These are phyloP conservation scores for Prinia subflava DNA, from an alignment of 2,113 vertebrate species.

Conservation along the genomic window DNA sequence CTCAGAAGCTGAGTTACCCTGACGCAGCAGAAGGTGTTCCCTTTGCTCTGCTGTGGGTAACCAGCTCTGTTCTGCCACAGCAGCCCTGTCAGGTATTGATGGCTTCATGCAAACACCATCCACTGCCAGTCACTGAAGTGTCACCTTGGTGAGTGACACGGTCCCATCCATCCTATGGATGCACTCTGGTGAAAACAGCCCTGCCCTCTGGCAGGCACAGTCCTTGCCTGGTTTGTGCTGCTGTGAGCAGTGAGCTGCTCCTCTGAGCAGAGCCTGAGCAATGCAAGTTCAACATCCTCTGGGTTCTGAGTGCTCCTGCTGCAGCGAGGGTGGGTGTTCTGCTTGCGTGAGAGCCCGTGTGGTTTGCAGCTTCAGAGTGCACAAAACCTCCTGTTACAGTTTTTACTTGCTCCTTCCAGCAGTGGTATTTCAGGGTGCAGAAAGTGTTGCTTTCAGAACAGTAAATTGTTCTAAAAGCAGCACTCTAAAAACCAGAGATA, in stretches of 20 bases:
- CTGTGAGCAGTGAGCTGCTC: not conserved
- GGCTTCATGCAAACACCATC: not conserved
- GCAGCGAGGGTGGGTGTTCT: not conserved
- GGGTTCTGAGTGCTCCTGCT: not conserved
- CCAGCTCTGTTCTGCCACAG: not conserved
- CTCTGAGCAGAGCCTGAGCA: not conserved
- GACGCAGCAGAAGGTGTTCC: not conserved
- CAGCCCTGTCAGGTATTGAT: not conserved
- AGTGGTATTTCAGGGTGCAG: not conserved
- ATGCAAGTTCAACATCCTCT: not conserved
- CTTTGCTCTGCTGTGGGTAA: not conserved
- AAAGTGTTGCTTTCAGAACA: not conserved
- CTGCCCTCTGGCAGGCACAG: not conserved
- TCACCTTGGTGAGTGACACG: rapidly evolving
- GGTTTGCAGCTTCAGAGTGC: not conserved
- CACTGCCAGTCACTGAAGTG: not conserved
- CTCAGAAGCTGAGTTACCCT: not conserved
- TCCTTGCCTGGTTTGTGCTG: not conserved
- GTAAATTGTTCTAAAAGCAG: not conserved
- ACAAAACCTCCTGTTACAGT: not conserved
- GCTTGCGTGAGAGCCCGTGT: not conserved
- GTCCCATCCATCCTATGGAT: not conserved
- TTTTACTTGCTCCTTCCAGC: not conserved
- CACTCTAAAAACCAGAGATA: not conserved
- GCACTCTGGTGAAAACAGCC: rapidly evolving